Evolutionary conservation across 2,797 vertebrate genomes (phyloP), one percentile per base, ranked within the genome.

Genomic region (Pogoniulus pusillus): DNA sequence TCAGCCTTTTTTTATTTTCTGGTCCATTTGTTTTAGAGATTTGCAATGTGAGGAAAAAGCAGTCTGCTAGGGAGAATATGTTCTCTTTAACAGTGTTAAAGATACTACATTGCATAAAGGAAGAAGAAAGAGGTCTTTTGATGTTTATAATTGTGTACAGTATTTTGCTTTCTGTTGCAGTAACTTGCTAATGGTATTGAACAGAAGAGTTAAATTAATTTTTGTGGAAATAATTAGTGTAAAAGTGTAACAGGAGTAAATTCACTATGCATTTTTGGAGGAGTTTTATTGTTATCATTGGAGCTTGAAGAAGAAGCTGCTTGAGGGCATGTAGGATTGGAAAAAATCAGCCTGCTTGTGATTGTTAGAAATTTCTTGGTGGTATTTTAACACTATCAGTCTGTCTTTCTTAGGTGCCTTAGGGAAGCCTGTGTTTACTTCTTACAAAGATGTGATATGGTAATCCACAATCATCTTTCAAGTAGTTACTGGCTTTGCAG

Each of bases 381-480:
- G 79, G 19, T 86, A 72, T 95, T 92, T 91, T 85, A 87, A 85
- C 54, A 60, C 87, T 94, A 92, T 93, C 73, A 87, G 62, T 64
- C 13, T 77, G 41, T 90, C 32, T 91, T 62, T 71, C 73, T 84
- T 47, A 62, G 51, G 12, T 92, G 80, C 87, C 89, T 92, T 74
- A 86, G 80, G 91, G 80, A 84, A 91, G 72, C 68, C 29, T 57
- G n/a, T 93, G 60, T 96, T 96, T 95, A 87, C 69, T 95, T 88
- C 90, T 85, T 73, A 90, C 14, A 76, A 92, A 85, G 18, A 58
- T 95, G 86, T 93, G 86, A 79, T 94, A 60, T 73, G 81, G 74
- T 96, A 93, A 95, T 95, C 69, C 34, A 74, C 55, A 87, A 75
- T 87, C 51, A 68, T 92, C 62, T 95, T 95, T 94, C 12, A 30